phyloP scores from a whole-genome alignment of 2,797 vertebrate species.

The Gallinago stenura region DNA sequence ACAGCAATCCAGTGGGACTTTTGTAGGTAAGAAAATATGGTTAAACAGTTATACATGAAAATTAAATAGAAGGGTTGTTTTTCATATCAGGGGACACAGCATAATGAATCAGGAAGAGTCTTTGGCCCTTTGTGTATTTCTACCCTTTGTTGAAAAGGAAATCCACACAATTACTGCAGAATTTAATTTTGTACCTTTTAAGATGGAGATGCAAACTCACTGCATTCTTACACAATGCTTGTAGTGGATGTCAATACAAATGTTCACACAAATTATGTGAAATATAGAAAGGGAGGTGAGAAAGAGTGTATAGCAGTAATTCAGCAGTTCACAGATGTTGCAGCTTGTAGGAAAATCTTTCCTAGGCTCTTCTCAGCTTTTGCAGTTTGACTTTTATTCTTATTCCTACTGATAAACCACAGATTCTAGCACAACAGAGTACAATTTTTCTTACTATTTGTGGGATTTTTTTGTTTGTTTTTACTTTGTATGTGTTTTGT shows the following conservation, averaged over 20 bases:
- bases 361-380: neutral
- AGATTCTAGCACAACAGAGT: neutral
- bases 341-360: neutral
- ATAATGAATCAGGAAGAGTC: neutral
- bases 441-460: neutral
- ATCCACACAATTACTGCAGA: neutral
- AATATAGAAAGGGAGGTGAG: neutral
- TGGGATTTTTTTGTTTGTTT: accelerated
- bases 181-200: neutral
- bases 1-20: neutral
- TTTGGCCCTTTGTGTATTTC: neutral
- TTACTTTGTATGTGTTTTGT: neutral
- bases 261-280: neutral
- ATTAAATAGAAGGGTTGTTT: neutral
- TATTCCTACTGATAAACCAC: neutral
- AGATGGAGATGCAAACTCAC: neutral
- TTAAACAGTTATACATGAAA: neutral
- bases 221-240: neutral
- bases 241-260: neutral
- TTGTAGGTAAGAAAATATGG: neutral
- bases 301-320: neutral
- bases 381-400: neutral
- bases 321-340: neutral
- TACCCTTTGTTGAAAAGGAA: neutral
- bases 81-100: neutral